Evolutionary conservation across 2,888 invertebrate genomes (phyloP), one percentile per base, ranked within the genome.

Genomic region (Drosophila melanosoma): DNA sequence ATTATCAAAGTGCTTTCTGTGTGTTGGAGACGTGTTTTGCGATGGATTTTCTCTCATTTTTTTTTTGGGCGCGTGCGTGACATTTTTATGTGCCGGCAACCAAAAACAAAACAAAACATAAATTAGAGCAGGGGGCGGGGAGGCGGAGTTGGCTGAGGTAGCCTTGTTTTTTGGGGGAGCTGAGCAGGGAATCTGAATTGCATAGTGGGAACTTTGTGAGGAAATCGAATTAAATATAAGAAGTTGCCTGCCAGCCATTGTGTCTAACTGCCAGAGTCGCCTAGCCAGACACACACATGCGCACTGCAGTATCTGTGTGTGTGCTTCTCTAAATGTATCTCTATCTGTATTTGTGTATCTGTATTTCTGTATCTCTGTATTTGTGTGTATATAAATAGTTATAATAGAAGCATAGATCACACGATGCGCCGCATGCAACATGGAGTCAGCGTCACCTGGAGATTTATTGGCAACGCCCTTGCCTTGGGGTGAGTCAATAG

Each of bases 401-500:
- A 83, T 92, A 91, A 91, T 90, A 92, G 85, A 89, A 90, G 88
- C 87, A 92, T 91, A 92, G 91, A 91, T 92, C 92, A 92, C 90
- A 89, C 85, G 82, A 79, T 91, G 84, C 84, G 89, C 86, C 83
- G 86, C 90, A 89, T 87, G 90, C 90, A 91, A 92, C 91, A 91
- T 91, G 92, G 91, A 91, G 92, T 92, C 91, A 74, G 60, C 79
- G 89, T 85, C 91, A 91, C 88, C 91, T 85, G 71, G 87, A 92
- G 93, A 93, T 93, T 93, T 93, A 93, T 93, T 89, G 88, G 72
- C 84, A 81, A 78, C 84, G 89, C 90, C 87, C 87, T 89, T 53
- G 64, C 61, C 49, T 58, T 60, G 72, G 88, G 88, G 87, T 86
- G 84, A 75, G 76, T 73, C 69, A 59, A 65, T 40, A 7, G 32